Evolutionary conservation across 2,888 invertebrate species (phyloP).

Genomic region (Stenoptilia bipunctidactyla): DNA sequence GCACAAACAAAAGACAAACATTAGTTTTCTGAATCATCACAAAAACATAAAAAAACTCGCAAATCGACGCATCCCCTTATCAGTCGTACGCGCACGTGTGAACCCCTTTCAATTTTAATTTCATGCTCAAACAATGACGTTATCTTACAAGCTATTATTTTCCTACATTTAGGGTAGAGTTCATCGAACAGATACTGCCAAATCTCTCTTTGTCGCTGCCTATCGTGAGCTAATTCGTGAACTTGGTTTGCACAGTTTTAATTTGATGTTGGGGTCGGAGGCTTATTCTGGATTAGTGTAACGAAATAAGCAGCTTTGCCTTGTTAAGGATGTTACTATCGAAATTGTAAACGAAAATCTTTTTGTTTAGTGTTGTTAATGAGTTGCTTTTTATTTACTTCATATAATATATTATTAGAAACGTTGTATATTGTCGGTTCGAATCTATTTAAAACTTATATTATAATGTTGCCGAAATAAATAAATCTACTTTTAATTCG

Average conservation of each 20-base stretch:
- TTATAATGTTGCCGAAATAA: too few relatives aligned
- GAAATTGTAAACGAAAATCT: too few relatives aligned
- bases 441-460: too few relatives aligned
- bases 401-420: too few relatives aligned
- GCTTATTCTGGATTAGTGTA: too few relatives aligned
- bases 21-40: slow-evolving; percentile 45
- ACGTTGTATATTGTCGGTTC: too few relatives aligned
- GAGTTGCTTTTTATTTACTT: too few relatives aligned
- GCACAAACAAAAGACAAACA: slow-evolving; percentile 58
- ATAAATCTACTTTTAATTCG: too few relatives aligned
- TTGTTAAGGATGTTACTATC: too few relatives aligned
- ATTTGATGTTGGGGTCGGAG: too few relatives aligned
- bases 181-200: neutral
- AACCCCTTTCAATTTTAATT: slow-evolving; percentile 70
- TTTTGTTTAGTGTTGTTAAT: too few relatives aligned
- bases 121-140: slow-evolving; percentile 71
- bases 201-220: neutral
- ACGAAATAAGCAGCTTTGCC: too few relatives aligned
- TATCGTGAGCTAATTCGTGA: slow-evolving; percentile 4
- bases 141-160: slow-evolving; percentile 67
- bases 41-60: slow-evolving; percentile 20
- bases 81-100: slow-evolving; percentile 65
- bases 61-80: slow-evolving; percentile 65
- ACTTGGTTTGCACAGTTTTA: neutral
- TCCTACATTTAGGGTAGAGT: slow-evolving; percentile 38